Evolutionary conservation across 64 coral and sea anemone genomes (phyloP).

Genomic region (Astreopora myriophthalma): DNA sequence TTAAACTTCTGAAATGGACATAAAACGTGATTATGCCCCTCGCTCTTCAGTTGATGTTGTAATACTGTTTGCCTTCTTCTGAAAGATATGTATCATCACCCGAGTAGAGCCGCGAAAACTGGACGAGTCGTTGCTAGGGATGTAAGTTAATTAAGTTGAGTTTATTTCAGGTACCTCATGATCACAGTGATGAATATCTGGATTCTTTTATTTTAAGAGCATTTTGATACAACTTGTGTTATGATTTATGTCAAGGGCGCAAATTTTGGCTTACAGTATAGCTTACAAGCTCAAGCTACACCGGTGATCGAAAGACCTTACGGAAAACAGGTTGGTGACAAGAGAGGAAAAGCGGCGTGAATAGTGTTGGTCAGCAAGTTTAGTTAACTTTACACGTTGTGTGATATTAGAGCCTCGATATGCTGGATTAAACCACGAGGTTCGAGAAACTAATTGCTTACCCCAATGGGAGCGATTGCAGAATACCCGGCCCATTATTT

Average conservation of each 20-base stretch:
- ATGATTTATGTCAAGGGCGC: conserved; percentile 50
- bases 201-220: neutral
- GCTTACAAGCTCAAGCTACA: conserved; percentile 90
- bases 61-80: neutral
- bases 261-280: conserved; percentile 88
- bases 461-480: no score
- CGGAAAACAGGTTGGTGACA: conserved; percentile 41
- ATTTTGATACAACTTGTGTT: neutral
- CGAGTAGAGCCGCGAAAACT: conserved; percentile 88
- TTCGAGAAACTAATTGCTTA: no score
- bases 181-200: no score
- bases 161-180: no score
- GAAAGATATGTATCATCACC: conserved; percentile 88
- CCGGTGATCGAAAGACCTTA: conserved; percentile 83
- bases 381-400: no score
- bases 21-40: neutral
- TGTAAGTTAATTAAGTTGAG: conserved; percentile 44
- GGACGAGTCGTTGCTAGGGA: conserved; percentile 91
- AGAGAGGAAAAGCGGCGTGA: no score
- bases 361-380: no score
- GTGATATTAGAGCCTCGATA: no score
- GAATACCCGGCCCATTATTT: no score
- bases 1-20: neutral
- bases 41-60: neutral
- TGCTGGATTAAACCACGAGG: no score